These are phyloP conservation scores for Pentalonia nigronervosa DNA, from an alignment of 1,140 invertebrate genomes.

Conservation along the genomic window DNA sequence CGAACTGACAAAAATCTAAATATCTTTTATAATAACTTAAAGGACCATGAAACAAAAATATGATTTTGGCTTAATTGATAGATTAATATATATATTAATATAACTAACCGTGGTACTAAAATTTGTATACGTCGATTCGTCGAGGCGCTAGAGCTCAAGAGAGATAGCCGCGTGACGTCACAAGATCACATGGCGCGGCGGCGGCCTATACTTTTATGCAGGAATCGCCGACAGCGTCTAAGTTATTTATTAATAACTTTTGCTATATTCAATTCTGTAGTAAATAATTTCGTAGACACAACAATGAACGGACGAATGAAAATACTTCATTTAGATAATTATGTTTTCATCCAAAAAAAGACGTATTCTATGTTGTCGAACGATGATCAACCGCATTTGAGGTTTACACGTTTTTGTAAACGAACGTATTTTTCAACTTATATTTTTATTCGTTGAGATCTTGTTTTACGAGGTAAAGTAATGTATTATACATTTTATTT, in stretches of 20 bases:
- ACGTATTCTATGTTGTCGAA: not conserved
- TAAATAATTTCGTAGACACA: not conserved
- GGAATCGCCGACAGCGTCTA: not conserved
- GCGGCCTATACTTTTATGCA: too few species aligned
- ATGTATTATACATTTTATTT: not conserved
- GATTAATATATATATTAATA: too few species aligned
- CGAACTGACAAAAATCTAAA: too few species aligned
- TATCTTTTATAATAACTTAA: too few species aligned
- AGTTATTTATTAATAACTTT: not conserved
- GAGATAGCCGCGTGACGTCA: slow-evolving; percentile 16
- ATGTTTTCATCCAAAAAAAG: not conserved
- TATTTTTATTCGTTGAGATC: not conserved
- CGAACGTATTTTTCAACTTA: not conserved
- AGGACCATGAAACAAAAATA: too few species aligned
- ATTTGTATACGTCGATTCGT: not conserved
- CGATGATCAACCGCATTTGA: not conserved
- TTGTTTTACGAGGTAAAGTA: not conserved
- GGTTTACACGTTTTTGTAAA: not conserved
- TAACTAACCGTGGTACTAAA: not conserved
- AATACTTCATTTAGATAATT: not conserved
- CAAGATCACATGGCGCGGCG: not conserved
- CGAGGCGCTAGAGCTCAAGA: not conserved
- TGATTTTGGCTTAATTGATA: too few species aligned
- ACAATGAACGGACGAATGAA: not conserved
- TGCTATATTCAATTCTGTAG: not conserved